Percentiles rank a stretch among this genome's conserved stretches.
Conservation (phyloP, 2,888 invertebrate species). For the Parelbella ahira region DNA sequence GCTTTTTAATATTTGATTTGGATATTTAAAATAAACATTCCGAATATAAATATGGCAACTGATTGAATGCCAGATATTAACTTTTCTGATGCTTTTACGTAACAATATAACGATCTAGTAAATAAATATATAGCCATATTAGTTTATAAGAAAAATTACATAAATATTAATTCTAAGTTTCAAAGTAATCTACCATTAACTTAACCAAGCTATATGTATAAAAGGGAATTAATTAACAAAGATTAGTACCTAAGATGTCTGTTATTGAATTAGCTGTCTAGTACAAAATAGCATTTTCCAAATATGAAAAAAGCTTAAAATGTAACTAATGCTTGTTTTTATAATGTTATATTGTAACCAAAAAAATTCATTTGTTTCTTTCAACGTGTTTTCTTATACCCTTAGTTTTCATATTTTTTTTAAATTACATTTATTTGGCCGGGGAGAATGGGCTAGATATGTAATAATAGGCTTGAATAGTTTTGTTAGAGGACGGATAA, state of each 20-base stretch:
- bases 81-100: slow-evolving; percentile 3
- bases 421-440: too few species aligned
- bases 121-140: slow-evolving; percentile 42
- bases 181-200: slow-evolving; percentile 5
- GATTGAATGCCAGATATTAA: too few species aligned
- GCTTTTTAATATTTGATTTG: slow-evolving; percentile 2
- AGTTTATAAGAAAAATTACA: slow-evolving; percentile 31
- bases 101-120: neutral
- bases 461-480: too few species aligned
- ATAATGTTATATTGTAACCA: too few species aligned
- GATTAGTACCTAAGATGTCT: slow-evolving; percentile 5
- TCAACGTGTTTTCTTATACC: too few species aligned
- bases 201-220: slow-evolving; percentile 16
- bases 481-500: too few species aligned
- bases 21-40: neutral
- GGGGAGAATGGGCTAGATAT: too few species aligned
- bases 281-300: slow-evolving; percentile 27
- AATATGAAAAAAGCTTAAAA: slow-evolving; percentile 25
- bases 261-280: slow-evolving; percentile 12
- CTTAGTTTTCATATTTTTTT: too few species aligned
- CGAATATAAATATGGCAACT: too few species aligned
- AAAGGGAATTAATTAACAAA: slow-evolving; percentile 7
- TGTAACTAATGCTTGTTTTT: neutral
- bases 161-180: slow-evolving; percentile 10
- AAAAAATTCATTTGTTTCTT: too few species aligned